Evolutionary conservation across 2,888 invertebrate genomes (phyloP).

Genomic region (Leptinotarsa juncta): DNA sequence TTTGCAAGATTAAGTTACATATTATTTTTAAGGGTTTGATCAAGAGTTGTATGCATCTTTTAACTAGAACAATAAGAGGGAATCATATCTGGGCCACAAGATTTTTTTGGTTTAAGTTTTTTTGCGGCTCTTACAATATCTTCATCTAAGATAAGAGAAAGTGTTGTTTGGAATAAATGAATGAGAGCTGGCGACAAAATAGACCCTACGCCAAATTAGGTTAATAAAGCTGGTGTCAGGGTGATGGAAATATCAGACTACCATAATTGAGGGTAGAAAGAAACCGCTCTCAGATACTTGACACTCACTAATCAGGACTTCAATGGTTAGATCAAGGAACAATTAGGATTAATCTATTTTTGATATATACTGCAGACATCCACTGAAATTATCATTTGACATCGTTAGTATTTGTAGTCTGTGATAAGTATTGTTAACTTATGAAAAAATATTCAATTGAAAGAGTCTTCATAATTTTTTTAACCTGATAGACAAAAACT

Average conservation of each 20-base stretch:
- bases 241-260: not conserved
- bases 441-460: no score
- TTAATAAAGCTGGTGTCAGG: not conserved
- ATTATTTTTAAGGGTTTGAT: no score
- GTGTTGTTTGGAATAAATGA: not conserved
- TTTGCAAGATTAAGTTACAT: no score
- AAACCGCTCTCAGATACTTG: not conserved
- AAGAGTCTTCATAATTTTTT: no score
- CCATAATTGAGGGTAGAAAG: not conserved
- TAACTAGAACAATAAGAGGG: no score
- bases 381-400: not conserved
- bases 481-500: no score
- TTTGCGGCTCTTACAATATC: no score
- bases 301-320: not conserved
- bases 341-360: slow-evolving; percentile 11
- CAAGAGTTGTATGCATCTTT: no score
- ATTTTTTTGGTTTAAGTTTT: no score
- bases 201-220: not conserved
- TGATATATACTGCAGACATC: not conserved
- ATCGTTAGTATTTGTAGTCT: not conserved
- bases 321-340: not conserved
- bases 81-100: no score
- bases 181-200: not conserved
- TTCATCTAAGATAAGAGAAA: not conserved
- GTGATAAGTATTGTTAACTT: not conserved